Evolutionary conservation across 35 echinoderm and acorn worm genomes (phyloP).

Genomic region (Nesometra sesokonis): DNA sequence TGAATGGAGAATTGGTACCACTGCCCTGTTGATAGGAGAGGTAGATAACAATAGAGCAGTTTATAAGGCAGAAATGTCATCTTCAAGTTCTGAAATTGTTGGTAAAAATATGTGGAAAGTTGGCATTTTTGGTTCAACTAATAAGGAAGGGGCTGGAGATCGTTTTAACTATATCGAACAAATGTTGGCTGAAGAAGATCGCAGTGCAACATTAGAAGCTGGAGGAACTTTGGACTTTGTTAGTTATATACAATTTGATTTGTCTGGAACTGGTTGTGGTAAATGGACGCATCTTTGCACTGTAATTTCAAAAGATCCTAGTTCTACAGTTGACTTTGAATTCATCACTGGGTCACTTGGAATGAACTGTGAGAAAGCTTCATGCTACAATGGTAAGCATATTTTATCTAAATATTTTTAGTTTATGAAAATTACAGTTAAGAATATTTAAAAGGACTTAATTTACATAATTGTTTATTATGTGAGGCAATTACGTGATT

Average conservation of each 20-base stretch:
- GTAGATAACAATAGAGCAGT: not conserved
- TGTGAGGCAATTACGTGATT: no score
- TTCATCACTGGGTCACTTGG: not conserved
- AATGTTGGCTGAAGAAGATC: not conserved
- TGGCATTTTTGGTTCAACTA: not conserved
- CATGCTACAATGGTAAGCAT: not conserved
- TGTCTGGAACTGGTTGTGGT: not conserved
- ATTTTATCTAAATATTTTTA: not conserved
- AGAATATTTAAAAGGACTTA: no score
- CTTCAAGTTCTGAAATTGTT: not conserved
- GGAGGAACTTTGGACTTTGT: not conserved
- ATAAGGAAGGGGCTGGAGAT: not conserved
- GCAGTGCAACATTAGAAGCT: not conserved
- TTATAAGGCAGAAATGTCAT: not conserved
- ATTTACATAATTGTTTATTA: no score
- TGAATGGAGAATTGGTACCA: not conserved
- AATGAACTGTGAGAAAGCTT: not conserved
- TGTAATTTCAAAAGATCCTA: not conserved
- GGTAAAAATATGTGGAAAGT: not conserved
- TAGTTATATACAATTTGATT: not conserved
- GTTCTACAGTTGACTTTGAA: not conserved
- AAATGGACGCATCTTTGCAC: not conserved
- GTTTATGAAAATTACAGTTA: no score
- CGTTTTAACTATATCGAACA: not conserved
- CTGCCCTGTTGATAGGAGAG: not conserved